Base-by-base conservation (phyloP, 2,888 invertebrate species). In the Hoplodrina ambigua region DNA sequence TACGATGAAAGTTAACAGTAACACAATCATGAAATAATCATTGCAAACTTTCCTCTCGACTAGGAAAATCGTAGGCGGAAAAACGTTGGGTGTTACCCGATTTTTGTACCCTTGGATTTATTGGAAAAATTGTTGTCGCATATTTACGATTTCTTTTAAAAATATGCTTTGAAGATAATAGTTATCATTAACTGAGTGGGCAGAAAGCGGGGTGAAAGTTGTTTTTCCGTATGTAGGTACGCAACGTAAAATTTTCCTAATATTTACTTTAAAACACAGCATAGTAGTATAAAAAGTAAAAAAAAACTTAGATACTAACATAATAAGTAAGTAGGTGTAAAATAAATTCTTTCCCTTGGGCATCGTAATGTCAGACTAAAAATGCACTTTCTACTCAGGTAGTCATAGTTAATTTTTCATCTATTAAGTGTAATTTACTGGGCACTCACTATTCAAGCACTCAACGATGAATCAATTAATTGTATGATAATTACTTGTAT, bases 401-500 rank as follows among this genome's bases (percentile, higher is more conserved):
- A 44, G 44, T 15, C 15, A 44, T 25, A 15, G 19, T 19, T 7
- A 0, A 72, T 54, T 54, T 76, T 25, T n/a, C 10, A 53, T 49
- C 17, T 17, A 25, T 25, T 20, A 33, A 37, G 33, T 33, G 46
- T 46, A 30, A 76, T 76, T 69, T 68, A 30, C 46, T 41, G 46
- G 19, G 11, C 44, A 60, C 15, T 57, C 10, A 25, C 10, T 64
- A 66, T 33, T 62, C 17, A 54, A 58, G 25, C 20, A 25, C 1
- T 53, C n/a, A 37, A 55, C 53, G 17, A 33, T 63, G 10, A 69
- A 65, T 69, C 52, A 69, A 50, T 60, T 76, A 54, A 54, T 49
- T 66, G 20, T 67, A 58, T 63, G 56, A n/a, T 62, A 71, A 78
- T 72, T 25, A 81, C 30, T 55, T 61, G 30, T 46, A 20, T 64